Conservation (phyloP, 1,140 invertebrate genomes). For the Meteorus sp. region DNA sequence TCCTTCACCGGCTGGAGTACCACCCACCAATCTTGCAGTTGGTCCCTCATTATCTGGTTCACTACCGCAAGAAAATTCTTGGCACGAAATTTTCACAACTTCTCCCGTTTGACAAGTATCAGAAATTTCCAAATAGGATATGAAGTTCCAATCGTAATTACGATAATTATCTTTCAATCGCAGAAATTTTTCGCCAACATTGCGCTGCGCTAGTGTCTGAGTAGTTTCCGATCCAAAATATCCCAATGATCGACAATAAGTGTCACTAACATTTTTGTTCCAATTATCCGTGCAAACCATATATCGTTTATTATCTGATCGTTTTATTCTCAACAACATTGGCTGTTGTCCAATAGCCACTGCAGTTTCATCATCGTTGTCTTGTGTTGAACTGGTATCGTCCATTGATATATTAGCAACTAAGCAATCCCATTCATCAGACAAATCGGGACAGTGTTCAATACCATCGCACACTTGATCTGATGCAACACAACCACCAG, state of each 20-base stretch:
- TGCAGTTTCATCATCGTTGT: not conserved
- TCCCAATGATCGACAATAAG: constrained; percentile 61
- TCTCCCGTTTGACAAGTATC: constrained; percentile 54
- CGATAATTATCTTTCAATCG: constrained; percentile 48
- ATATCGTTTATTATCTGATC: constrained; percentile 50
- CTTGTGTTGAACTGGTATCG: constrained; percentile 22
- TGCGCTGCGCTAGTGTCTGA: constrained; percentile 37
- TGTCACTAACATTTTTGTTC: constrained; percentile 60
- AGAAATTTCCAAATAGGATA: constrained; percentile 53
- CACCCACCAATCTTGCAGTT: constrained; percentile 58
- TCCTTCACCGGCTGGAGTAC: constrained; percentile 54
- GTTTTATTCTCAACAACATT: constrained; percentile 46
- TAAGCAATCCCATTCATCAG: constrained; percentile 68
- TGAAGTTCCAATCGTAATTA: constrained; percentile 41
- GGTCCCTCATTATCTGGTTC: constrained; percentile 48
- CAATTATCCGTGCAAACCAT: constrained; percentile 62
- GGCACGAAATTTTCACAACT: constrained; percentile 61
- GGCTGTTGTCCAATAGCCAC: constrained; percentile 16
- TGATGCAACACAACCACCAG: constrained; percentile 63
- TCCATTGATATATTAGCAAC: constrained; percentile 34
- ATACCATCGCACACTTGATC: constrained; percentile 64
- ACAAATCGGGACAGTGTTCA: constrained; percentile 65
- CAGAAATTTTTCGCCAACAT: constrained; percentile 40
- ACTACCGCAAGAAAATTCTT: constrained; percentile 63
- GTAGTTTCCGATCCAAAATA: constrained; percentile 55